Base-by-base conservation (phyloP, 2,797 vertebrate species). In the Orestias chungarensis region DNA sequence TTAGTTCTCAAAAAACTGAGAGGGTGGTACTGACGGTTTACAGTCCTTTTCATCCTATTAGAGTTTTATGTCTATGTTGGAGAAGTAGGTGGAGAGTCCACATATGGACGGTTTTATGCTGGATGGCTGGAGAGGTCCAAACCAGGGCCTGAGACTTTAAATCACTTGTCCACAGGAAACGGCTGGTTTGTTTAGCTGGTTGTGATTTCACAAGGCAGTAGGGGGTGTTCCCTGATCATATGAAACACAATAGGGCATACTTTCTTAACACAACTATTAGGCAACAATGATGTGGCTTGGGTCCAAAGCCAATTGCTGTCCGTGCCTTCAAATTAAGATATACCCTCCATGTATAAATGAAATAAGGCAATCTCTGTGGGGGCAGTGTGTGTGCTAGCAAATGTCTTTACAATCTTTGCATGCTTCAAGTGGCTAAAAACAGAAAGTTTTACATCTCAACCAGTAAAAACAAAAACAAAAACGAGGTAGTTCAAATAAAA, bases 151-250 rank as follows among this genome's bases (percentile, higher is more conserved):
- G 93, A 94, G 93, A 92, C 35, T 90, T 83, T 92, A 83, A 91
- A 90, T 91, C 77, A 70, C 86, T 78, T 88, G 93, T 88, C 92
- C 88, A 91, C 93, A 91, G 93, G 94, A 94, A 92, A 88, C 71
- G 88, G 91, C 89, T 90, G 91, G 91, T 94, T 94, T 94, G 93
- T 94, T 94, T 95, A 93, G 92, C 93, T 94, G 92, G 92, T 93
- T 93, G 91, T 93, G 92, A 95, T 94, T 94, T 94, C 70, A 82
- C 93, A 92, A 91, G 92, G 93, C 90, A 89, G 90, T 90, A 88
- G 92, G 91, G 91, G 92, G 91, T 91, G 93, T 91, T 90, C 89
- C 87, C 92, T 91, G 89, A 72, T 92, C 89, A 80, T 91, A 89
- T 85, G 87, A 85, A 93, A 92, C 93, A 95, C 93, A 95, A 94